Base-by-base conservation (phyloP, 2,797 vertebrate genomes). In the Gambelia wislizenii region DNA sequence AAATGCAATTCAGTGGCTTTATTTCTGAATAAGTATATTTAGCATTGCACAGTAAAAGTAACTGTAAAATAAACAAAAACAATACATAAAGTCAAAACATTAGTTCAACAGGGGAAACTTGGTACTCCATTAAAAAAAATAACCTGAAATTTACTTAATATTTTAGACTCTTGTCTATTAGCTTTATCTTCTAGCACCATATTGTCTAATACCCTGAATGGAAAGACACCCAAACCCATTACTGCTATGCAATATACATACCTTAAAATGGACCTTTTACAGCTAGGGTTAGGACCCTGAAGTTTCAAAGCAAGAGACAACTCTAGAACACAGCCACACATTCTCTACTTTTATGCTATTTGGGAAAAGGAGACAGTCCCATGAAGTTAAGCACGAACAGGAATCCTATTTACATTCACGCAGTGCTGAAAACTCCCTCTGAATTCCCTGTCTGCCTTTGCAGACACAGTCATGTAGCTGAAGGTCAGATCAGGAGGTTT, bases 241-340 rank as follows among this genome's bases (percentile, higher is more conserved):
- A 47, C 27, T 47, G 16, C 64, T 82, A 49, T 52, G 64, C 78
- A 75, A 75, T 27, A 84, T 88, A 44, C 59, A 86, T 33, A 52
- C 82, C 52, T 54, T 91, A 85, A 9, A 22, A 83, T 54, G n/a
- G 83, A 64, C 8, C n/a, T 89, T 93, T 85, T 93, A 89, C 0
- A 25, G 39, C 7, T 49, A 44, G 30, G 30, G 39, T n/a, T 47
- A 39, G 64, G 13, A 42, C 44, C 64, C 39, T 83, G 79, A 52
- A 47, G 39, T 88, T 61, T 74, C 54, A 75, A 61, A 82, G 13
- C 5, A 86, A 78, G 86, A 87, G 2, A 9, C 39, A 67, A 75
- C 27, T 82, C 10, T 64, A 72, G 39, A 33, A 81, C 33, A 59
- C 27, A 69, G 74, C 44, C n/a, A 49, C 30, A 67, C 22, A 44